These are phyloP conservation scores for Acanthurus lineatus DNA, from an alignment of 2,797 vertebrate species.

Conservation along the genomic window DNA sequence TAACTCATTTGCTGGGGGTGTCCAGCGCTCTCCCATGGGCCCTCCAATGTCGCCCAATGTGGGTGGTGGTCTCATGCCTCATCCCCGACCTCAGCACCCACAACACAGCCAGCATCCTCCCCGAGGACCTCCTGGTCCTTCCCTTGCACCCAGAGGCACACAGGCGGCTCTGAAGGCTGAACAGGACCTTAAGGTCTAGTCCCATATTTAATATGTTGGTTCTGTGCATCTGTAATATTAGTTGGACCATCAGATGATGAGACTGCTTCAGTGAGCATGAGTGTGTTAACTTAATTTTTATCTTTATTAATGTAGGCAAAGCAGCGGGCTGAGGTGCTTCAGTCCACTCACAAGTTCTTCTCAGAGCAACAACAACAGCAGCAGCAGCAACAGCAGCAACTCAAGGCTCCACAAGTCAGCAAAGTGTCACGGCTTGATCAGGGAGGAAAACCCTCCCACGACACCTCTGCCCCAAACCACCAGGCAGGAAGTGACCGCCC, in stretches of 20 bases:
- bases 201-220: not conserved
- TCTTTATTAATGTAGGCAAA: constrained; percentile 89
- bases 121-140: constrained; percentile 89
- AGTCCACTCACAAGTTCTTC: constrained; percentile 99
- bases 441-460: constrained; percentile 85
- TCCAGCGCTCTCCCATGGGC: constrained; percentile 93
- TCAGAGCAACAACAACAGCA: constrained; percentile 95
- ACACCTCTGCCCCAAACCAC: constrained; percentile 85
- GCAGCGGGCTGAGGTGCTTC: constrained; percentile 98
- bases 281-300: not conserved
- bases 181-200: constrained; percentile 92
- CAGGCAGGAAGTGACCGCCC: constrained; percentile 75
- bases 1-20: constrained; percentile 93
- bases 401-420: constrained; percentile 89
- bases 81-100: constrained; percentile 88
- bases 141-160: constrained; percentile 90
- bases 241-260: not conserved
- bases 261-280: not conserved
- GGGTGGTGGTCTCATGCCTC: constrained; percentile 93
- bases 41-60: constrained; percentile 90
- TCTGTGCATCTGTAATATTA: not conserved
- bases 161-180: constrained; percentile 94
- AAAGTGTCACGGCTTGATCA: constrained; percentile 90
- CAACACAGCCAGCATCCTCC: constrained; percentile 89
- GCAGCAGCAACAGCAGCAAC: constrained; percentile 89